A percentile compares a stretch with the other conserved stretches of the same genome.
Evolutionary conservation across 2,888 invertebrate species (phyloP).

Genomic region (Drosophila cracens): DNA sequence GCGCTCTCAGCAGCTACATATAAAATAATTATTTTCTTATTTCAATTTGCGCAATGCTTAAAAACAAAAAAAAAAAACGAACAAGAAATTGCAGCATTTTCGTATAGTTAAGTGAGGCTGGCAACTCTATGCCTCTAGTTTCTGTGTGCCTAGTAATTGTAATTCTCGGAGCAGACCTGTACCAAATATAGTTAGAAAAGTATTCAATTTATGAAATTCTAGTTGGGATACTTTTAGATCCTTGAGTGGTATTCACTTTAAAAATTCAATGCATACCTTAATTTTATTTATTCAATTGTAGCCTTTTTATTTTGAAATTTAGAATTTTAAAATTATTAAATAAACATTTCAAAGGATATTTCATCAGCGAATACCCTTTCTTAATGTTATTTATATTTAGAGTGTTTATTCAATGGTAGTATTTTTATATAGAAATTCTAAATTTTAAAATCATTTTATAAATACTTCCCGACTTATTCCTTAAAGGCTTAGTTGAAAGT

Average conservation of each 20-base stretch:
- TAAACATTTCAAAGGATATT: background rate
- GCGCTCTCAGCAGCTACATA: constrained; percentile 42
- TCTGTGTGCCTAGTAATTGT: constrained; percentile 47
- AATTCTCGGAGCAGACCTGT: constrained; percentile 35
- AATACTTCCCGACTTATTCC: background rate
- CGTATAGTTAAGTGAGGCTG: constrained; percentile 31
- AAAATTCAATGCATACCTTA: background rate
- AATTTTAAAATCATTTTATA: background rate
- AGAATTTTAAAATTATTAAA: background rate
- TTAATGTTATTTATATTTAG: background rate
- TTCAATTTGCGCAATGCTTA: constrained; percentile 57
- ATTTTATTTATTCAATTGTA: background rate
- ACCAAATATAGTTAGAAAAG: background rate
- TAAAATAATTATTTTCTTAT: constrained; percentile 28
- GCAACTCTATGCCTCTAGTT: constrained; percentile 37
- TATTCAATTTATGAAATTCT: background rate
- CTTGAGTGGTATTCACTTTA: background rate
- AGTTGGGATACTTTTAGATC: background rate
- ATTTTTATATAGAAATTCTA: background rate
- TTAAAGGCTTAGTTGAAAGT: background rate
- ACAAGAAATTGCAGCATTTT: constrained; percentile 13
- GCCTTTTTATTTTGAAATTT: background rate
- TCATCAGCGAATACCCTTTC: background rate
- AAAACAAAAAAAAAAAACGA: constrained; percentile 18
- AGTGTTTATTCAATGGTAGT: background rate